Evolutionary conservation across 2,797 vertebrate species (phyloP).

Genomic region (Meda fulgida): DNA sequence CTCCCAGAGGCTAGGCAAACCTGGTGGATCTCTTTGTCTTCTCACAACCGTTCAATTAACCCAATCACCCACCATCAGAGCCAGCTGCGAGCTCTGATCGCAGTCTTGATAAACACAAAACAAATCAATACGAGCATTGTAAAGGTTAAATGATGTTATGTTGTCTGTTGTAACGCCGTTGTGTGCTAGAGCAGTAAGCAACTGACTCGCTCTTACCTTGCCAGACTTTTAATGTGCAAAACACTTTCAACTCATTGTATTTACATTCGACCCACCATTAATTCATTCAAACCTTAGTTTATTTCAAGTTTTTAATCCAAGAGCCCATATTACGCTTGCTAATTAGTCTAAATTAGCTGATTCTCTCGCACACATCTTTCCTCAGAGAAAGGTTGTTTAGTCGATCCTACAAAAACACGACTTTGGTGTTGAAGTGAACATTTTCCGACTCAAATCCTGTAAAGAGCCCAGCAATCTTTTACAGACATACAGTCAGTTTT

Average conservation of each 20-base stretch:
- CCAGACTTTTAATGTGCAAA: conserved; percentile 14
- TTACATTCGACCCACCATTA: conserved; percentile 72
- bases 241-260: conserved; percentile 39
- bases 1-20: background rate
- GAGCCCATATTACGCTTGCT: conserved; percentile 85
- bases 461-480: conserved; percentile 92
- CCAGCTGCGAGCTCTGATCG: conserved; percentile 74
- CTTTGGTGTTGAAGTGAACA: conserved; percentile 97
- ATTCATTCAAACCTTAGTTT: conserved; percentile 84
- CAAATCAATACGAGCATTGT: conserved; percentile 83
- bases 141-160: conserved; percentile 87
- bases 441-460: conserved; percentile 98
- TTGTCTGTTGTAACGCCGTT: conserved; percentile 77
- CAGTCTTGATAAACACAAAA: conserved; percentile 74
- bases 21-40: conserved; percentile 76
- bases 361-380: conserved; percentile 89
- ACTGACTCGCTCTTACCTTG: conserved; percentile 66
- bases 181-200: conserved; percentile 72
- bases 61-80: conserved; percentile 71
- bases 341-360: conserved; percentile 98
- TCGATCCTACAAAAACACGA: conserved; percentile 92
- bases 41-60: conserved; percentile 70
- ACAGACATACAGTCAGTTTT: conserved; percentile 99
- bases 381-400: conserved; percentile 97
- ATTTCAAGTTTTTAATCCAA: conserved; percentile 89